These are phyloP conservation scores for Heliconius congener DNA, from an alignment of 1,140 invertebrate species.

Conservation along the genomic window DNA sequence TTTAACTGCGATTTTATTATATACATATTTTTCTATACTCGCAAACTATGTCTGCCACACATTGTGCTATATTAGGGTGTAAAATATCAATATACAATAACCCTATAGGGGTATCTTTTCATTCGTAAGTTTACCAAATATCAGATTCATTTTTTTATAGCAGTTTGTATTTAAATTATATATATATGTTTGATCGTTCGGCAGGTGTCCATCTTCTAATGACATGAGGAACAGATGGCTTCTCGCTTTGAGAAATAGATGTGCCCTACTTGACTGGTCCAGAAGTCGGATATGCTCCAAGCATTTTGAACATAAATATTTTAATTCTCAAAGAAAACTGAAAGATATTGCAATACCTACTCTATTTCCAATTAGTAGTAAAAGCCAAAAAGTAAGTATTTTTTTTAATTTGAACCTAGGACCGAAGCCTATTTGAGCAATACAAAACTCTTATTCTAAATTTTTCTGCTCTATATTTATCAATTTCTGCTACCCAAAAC, in stretches of 20 bases:
- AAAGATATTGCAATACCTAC: constrained; percentile 64
- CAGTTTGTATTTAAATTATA: background rate
- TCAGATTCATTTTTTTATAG: background rate
- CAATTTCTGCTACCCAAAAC: too few relatives aligned
- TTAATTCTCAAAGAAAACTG: constrained; percentile 61
- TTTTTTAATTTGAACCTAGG: background rate
- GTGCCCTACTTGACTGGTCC: constrained; percentile 59
- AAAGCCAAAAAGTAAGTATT: constrained; percentile 34
- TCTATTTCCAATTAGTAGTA: constrained; percentile 47
- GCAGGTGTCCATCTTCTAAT: constrained; percentile 57
- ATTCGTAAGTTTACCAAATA: constrained; percentile 53
- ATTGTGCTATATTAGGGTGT: constrained; percentile 60
- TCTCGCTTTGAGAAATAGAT: constrained; percentile 61
- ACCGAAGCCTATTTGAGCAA: too few relatives aligned
- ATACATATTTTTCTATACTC: background rate
- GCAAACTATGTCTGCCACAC: constrained; percentile 18
- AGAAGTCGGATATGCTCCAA: constrained; percentile 70
- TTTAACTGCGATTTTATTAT: background rate
- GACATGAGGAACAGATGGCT: constrained; percentile 71
- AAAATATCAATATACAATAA: constrained; percentile 61
- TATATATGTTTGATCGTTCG: constrained; percentile 27
- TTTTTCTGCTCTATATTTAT: too few relatives aligned
- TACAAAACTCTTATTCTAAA: too few relatives aligned
- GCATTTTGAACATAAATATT: constrained; percentile 69
- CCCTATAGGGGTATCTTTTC: constrained; percentile 51